These are phyloP conservation scores for Bombus balteatus DNA, from an alignment of 1,140 invertebrate genomes.

Conservation along the genomic window DNA sequence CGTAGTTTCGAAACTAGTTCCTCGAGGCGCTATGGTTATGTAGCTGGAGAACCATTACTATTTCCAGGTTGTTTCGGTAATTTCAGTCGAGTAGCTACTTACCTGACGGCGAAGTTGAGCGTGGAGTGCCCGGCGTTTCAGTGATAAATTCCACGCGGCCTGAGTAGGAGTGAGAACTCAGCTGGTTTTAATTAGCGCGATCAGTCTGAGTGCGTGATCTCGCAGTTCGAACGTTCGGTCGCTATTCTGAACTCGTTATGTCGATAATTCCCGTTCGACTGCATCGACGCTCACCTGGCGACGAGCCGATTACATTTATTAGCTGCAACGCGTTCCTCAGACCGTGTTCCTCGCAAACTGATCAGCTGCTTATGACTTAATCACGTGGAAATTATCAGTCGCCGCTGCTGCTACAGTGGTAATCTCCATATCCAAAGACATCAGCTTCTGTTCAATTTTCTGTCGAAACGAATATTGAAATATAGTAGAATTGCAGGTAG, in stretches of 20 bases:
- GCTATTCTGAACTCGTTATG: constrained; percentile 32
- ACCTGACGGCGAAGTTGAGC: constrained; percentile 30
- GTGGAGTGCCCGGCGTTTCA: constrained; percentile 18
- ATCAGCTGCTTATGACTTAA: not conserved
- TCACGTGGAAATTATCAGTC: not conserved
- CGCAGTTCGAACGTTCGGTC: constrained; percentile 18
- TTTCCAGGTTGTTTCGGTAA: constrained; percentile 55
- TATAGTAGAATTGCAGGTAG: too few relatives aligned
- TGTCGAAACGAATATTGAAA: too few relatives aligned
- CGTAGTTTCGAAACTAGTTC: constrained; percentile 63
- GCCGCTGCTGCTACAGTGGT: too few relatives aligned
- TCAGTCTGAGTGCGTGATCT: constrained; percentile 56
- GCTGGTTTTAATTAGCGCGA: constrained; percentile 61
- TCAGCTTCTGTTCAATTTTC: too few relatives aligned
- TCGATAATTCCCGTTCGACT: constrained; percentile 43
- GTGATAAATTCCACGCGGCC: constrained; percentile 51
- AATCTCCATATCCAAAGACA: too few relatives aligned
- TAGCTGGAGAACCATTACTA: constrained; percentile 49
- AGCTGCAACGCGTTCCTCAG: not conserved
- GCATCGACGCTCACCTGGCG: not conserved
- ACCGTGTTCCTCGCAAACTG: not conserved
- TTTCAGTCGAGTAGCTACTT: constrained; percentile 58
- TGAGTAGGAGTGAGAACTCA: not conserved
- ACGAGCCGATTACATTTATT: constrained; percentile 44
- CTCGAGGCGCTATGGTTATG: constrained; percentile 22